Conservation (phyloP, 2,888 invertebrate genomes). For the Philonicus albiceps region DNA sequence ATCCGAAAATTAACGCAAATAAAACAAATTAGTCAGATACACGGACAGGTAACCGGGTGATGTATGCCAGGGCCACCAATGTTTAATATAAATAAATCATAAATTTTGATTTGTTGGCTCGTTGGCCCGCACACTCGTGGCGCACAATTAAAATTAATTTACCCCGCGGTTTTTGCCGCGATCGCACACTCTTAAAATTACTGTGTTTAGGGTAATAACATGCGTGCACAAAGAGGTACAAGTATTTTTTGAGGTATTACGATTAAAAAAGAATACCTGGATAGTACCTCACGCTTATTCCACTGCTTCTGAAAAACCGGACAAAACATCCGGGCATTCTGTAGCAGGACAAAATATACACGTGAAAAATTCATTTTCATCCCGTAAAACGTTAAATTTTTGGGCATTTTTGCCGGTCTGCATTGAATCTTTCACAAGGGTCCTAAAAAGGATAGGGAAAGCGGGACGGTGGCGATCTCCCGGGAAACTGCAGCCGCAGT, state of each 20-base stretch:
- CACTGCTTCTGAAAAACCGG: neutral
- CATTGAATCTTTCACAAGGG: neutral
- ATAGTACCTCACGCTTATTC: too few species aligned
- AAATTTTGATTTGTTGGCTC: conserved; percentile 42
- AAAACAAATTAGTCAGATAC: conserved; percentile 34
- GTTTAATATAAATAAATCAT: conserved; percentile 43
- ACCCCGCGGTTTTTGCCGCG: neutral
- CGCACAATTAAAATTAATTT: conserved; percentile 45
- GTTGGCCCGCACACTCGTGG: conserved; percentile 1
- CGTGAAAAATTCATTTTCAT: neutral
- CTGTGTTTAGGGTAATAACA: conserved; percentile 44
- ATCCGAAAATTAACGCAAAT: conserved; percentile 36
- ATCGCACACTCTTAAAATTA: conserved; percentile 40
- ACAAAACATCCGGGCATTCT: neutral
- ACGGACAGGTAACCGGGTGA: conserved; percentile 20
- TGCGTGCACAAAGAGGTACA: conserved; percentile 21
- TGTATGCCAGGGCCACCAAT: conserved; percentile 36
- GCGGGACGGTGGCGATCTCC: neutral
- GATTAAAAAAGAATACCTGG: neutral
- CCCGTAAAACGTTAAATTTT: neutral
- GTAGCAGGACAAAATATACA: neutral
- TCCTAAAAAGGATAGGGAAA: too few species aligned
- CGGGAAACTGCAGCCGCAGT: neutral
- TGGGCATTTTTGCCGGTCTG: neutral
- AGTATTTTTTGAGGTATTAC: neutral